These are phyloP conservation scores for Corythoichthys haematopterus DNA, from an alignment of 2,113 vertebrate genomes.

Conservation along the genomic window DNA sequence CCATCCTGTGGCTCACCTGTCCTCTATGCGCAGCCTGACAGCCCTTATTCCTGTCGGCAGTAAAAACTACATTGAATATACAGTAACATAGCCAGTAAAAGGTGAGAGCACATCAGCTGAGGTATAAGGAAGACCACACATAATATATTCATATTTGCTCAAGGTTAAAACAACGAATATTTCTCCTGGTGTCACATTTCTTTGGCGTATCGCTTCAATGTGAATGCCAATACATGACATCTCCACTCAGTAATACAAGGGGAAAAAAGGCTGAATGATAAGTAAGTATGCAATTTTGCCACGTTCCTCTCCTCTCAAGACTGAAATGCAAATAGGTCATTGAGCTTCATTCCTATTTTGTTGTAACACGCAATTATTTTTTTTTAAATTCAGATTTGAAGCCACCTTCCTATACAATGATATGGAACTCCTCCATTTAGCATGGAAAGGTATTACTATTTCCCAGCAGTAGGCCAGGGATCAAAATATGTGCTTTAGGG, in stretches of 20 bases:
- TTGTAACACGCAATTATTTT: slow-evolving; percentile 66
- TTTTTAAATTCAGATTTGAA: slow-evolving; percentile 58
- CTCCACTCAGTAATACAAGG: slow-evolving; percentile 57
- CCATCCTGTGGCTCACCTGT: slow-evolving; percentile 51
- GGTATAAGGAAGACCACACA: slow-evolving; percentile 44
- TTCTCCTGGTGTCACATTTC: slow-evolving; percentile 65
- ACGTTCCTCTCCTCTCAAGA: slow-evolving; percentile 42
- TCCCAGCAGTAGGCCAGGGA: slow-evolving; percentile 47
- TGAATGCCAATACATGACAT: slow-evolving; percentile 60
- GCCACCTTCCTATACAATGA: slow-evolving; percentile 31
- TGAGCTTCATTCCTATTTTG: slow-evolving; percentile 58
- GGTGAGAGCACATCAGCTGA: slow-evolving; percentile 41
- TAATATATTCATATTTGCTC: slow-evolving; percentile 74
- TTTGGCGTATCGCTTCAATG: slow-evolving; percentile 59
- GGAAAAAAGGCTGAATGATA: slow-evolving; percentile 65
- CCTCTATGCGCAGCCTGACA: slow-evolving; percentile 56
- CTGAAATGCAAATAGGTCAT: slow-evolving; percentile 71
- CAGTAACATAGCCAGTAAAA: slow-evolving; percentile 46
- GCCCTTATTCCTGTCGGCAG: slow-evolving; percentile 49
- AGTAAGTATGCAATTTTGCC: slow-evolving; percentile 49
- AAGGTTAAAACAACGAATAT: slow-evolving; percentile 74
- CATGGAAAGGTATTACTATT: slow-evolving; percentile 66
- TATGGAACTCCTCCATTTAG: slow-evolving; percentile 57
- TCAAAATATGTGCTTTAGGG: slow-evolving; percentile 67
- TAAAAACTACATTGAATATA: slow-evolving; percentile 56